A percentile compares a stretch with the other conserved stretches of the same genome.
These are phyloP conservation scores for Brachionichthys hirsutus DNA, from an alignment of 2,113 vertebrate genomes.

Conservation along the genomic window DNA sequence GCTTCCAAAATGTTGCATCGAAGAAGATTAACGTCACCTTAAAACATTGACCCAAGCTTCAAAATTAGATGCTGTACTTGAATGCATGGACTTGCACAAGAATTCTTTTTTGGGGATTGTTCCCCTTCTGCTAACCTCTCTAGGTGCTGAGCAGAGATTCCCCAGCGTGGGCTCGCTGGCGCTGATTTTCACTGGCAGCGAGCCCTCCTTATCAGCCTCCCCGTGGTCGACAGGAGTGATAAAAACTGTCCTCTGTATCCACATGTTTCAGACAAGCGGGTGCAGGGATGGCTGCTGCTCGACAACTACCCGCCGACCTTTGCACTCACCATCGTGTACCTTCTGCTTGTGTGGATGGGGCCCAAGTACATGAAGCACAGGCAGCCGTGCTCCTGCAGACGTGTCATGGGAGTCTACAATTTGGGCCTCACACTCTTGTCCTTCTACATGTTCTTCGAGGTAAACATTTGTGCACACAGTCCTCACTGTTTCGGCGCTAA, in stretches of 20 bases:
- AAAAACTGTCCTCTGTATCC: conserved; percentile 21
- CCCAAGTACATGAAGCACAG: conserved; percentile 93
- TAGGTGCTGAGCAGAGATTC: conserved; percentile 25
- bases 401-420: conserved; percentile 90
- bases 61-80: background rate
- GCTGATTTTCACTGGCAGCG: background rate
- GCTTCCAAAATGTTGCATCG: background rate
- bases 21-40: background rate
- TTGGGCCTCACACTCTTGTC: conserved; percentile 89
- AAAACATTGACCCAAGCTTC: conserved; percentile 5
- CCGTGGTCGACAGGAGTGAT: background rate
- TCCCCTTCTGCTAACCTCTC: conserved; percentile 11
- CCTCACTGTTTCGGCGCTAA: no score
- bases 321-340: conserved; percentile 85
- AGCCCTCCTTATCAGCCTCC: background rate
- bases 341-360: conserved; percentile 92
- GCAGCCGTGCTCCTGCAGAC: conserved; percentile 84
- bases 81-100: conserved; percentile 3
- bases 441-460: conserved; percentile 96
- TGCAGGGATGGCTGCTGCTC: conserved; percentile 92
- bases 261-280: conserved; percentile 86
- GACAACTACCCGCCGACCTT: conserved; percentile 91
- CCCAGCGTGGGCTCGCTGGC: background rate
- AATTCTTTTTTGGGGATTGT: background rate
- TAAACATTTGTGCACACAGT: no score